Base-by-base conservation (phyloP, 2,888 invertebrate species). In the Dolichopus griseipennis region DNA sequence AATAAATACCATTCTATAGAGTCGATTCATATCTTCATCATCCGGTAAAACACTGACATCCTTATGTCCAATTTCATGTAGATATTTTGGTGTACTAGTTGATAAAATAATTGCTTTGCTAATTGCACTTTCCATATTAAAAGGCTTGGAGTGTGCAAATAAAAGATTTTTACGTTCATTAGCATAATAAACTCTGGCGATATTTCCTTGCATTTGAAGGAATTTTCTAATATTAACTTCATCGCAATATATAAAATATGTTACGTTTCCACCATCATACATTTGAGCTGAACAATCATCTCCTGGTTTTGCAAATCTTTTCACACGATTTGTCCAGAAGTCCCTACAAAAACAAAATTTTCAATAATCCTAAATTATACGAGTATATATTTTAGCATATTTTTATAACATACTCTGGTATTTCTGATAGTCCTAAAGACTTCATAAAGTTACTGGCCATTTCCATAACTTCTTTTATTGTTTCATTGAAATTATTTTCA, bases 391-490 rank as follows among this genome's bases (percentile, higher is more conserved):
- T 10, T 1, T 37, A 12, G 4, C 1, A 10, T 37, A 10, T 37
- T 37, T 7, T 7, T 10, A 34, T 8, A 37, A 37, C 37, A 21
- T 61, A 61, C 61, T 10, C 10, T 61, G 61, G 21, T 2, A 61
- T 8, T 61, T 20, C 21, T 21, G 20, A 21, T 1, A 61, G 8
- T 7, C 91, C 91, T 66, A 93, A 80, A 0, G 91, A 91, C 61
- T 84, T 85, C 81, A 92, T 92, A 80, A 93, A 93, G 69, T 89
- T 87, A 75, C 93, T 92, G 0, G 92, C 87, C 76, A 88, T 84
- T 75, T 87, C 83, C 80, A 92, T 93, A 84, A 93, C 83, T 62
- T 83, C 78, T 86, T 92, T 86, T 33, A 86, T 84, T 41, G 84
- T 83, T 0, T 90, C 5, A 7, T 37, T 37, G 8, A 37, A 37